Percentiles rank a stretch among this genome's conserved stretches.
These are phyloP conservation scores for Limnephilus auricula DNA, from an alignment of 2,888 invertebrate genomes.

Conservation along the genomic window DNA sequence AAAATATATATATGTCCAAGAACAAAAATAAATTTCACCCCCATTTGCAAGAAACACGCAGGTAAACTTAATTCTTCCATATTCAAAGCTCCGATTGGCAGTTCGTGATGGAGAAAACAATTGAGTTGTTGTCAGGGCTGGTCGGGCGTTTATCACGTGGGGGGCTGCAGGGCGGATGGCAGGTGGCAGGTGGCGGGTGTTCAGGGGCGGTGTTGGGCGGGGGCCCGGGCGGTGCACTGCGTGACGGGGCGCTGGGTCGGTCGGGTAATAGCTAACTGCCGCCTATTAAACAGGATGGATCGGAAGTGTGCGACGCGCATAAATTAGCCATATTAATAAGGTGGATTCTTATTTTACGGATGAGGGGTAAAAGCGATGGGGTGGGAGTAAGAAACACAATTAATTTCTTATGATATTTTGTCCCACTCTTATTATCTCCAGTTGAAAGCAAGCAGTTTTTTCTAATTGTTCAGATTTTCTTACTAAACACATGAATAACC, in stretches of 20 bases:
- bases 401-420: background rate
- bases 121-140: conserved; percentile 58
- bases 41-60: background rate
- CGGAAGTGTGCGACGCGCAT: conserved; percentile 35
- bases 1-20: too few species aligned
- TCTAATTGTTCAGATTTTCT: too few species aligned
- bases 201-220: background rate
- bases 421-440: background rate
- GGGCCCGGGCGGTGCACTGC: conserved; percentile 45
- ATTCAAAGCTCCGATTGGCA: conserved; percentile 18
- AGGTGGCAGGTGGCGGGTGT: background rate
- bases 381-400: background rate
- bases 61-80: background rate
- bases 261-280: conserved; percentile 40
- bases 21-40: background rate
- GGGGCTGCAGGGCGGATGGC: background rate
- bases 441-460: too few species aligned
- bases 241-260: conserved; percentile 35
- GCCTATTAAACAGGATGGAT: conserved; percentile 40
- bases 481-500: too few species aligned
- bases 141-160: conserved; percentile 55
- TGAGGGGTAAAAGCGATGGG: background rate
- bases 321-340: background rate
- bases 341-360: background rate
- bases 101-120: conserved; percentile 48